Conservation (phyloP, 1,140 invertebrate species). For the Semibalanus balanoides region DNA sequence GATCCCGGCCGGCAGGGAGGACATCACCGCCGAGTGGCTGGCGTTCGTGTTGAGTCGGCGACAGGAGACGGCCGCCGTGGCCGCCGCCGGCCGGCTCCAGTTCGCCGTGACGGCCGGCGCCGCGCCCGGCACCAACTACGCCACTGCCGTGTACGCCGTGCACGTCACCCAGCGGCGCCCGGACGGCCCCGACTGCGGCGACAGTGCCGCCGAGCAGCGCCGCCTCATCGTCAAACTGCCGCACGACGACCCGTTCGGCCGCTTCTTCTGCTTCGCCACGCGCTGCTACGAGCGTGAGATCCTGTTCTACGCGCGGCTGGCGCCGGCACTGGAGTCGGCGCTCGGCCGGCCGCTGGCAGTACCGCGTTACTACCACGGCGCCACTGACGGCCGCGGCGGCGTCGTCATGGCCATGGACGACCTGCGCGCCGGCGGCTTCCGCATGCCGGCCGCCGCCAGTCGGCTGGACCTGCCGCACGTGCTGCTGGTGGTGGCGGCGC, state of each 20-base stretch:
- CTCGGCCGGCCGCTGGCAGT: not conserved
- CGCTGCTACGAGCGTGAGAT: conserved; percentile 4
- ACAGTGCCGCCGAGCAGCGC: not conserved
- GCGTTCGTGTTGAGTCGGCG: not conserved
- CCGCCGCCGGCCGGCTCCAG: not conserved
- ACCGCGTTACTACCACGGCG: not conserved
- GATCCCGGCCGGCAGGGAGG: not conserved
- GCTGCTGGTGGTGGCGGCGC: not conserved
- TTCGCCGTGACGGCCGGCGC: not conserved
- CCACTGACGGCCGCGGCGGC: not conserved
- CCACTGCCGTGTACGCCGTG: conserved; percentile 3
- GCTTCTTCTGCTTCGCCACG: not conserved
- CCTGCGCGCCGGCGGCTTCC: not conserved
- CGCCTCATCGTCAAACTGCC: conserved; percentile 1
- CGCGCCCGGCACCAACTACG: not conserved
- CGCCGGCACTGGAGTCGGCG: not conserved
- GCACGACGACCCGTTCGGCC: conserved; percentile 4
- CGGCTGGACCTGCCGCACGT: not conserved
- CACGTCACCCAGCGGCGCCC: too few relatives aligned
- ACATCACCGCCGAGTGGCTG: conserved; percentile 1
- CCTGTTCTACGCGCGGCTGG: not conserved
- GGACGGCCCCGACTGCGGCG: too few relatives aligned
- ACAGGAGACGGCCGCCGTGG: not conserved
- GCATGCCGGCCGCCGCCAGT: not conserved
- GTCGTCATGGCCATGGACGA: not conserved